Conservation (phyloP, 2,113 vertebrate species). For the Thamnophis sirtalis region DNA sequence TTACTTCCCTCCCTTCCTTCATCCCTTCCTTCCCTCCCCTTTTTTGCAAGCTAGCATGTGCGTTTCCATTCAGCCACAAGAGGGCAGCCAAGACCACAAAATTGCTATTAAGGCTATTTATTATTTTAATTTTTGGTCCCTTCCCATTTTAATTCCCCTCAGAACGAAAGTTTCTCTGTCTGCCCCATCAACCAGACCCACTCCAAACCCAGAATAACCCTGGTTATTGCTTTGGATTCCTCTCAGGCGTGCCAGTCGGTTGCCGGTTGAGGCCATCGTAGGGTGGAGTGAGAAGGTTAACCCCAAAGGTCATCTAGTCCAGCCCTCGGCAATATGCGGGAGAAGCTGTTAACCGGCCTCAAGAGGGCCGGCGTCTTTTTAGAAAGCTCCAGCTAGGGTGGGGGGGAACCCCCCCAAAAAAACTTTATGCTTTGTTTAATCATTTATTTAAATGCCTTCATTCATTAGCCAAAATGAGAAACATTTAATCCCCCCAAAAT, state of each 20-base stretch:
- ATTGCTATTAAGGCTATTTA: background rate
- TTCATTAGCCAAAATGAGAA: background rate
- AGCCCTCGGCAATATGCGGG: background rate
- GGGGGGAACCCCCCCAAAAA: fast-evolving
- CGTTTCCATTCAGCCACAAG: background rate
- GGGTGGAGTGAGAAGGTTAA: background rate
- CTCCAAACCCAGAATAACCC: background rate
- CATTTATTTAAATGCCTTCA: background rate
- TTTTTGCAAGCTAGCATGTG: background rate
- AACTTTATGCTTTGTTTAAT: background rate
- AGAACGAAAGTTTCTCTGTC: background rate
- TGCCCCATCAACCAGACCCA: background rate
- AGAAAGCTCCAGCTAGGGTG: background rate
- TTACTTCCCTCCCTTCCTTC: too few species aligned
- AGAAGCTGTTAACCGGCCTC: background rate
- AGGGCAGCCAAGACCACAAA: background rate
- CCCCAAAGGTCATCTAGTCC: background rate
- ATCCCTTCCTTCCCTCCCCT: too few species aligned
- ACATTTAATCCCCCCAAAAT: background rate
- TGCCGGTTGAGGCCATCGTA: background rate
- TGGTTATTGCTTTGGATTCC: background rate
- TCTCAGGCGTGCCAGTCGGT: fast-evolving
- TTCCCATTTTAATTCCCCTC: background rate
- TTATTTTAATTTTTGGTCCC: background rate
- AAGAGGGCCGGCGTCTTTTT: background rate